Conservation (phyloP, 2,888 invertebrate genomes). For the Netelia fuscicornis region DNA sequence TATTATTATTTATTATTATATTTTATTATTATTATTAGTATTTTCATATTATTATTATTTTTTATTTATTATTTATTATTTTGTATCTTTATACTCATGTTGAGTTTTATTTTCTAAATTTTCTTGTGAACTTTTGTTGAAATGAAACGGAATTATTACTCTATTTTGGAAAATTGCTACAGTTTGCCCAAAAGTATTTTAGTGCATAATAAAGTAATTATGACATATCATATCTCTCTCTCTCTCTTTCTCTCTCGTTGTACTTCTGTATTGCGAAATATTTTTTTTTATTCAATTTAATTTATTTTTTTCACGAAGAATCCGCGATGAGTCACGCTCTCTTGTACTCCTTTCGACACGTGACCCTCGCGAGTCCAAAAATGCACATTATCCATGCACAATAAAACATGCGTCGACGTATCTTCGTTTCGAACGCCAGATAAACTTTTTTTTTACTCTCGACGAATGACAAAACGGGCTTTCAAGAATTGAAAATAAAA, state of each 20-base stretch:
- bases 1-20: no score
- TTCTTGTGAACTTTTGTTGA: no score
- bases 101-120: no score
- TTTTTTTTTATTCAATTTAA: conserved; percentile 5
- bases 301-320: conserved; percentile 19
- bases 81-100: no score
- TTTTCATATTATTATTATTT: no score
- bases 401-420: neutral
- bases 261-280: conserved; percentile 1
- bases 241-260: neutral
- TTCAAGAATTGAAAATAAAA: conserved; percentile 6
- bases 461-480: conserved; percentile 10
- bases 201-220: no score
- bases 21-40: no score
- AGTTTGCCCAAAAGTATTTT: no score
- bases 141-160: no score
- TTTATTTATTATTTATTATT: no score
- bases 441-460: neutral
- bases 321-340: conserved; percentile 47
- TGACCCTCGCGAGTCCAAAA: conserved; percentile 23
- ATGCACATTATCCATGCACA: conserved; percentile 19
- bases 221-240: neutral
- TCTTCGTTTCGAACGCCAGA: neutral
- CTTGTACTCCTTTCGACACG: conserved; percentile 31
- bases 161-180: no score